Evolutionary conservation across 2,113 vertebrate genomes (phyloP).

Genomic region (Entomyzon cyanotis): DNA sequence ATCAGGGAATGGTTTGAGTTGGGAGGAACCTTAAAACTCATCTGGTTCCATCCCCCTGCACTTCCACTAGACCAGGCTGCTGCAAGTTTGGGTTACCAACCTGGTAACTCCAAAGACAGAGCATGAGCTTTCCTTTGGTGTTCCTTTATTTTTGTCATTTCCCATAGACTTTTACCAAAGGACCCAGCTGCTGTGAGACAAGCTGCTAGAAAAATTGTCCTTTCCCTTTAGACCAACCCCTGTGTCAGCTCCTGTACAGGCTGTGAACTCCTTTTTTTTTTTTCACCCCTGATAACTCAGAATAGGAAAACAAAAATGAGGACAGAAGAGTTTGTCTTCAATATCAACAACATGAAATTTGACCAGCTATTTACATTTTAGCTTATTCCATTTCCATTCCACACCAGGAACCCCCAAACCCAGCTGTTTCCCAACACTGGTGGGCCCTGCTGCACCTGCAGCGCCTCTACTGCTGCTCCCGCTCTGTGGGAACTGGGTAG

Average conservation of each 20-base stretch:
- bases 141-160: not conserved
- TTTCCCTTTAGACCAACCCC: not conserved
- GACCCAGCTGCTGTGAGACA: not conserved
- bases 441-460: not conserved
- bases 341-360: not conserved
- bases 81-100: not conserved
- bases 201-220: not conserved
- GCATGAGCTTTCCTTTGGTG: fast-evolving
- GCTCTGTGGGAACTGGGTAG: fast-evolving
- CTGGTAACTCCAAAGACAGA: not conserved
- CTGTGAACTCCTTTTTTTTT: not conserved
- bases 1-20: not conserved
- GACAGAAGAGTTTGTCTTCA: not conserved
- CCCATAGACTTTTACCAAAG: not conserved
- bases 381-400: not conserved
- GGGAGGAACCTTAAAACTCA: not conserved
- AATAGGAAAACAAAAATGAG: not conserved
- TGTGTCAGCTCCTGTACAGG: not conserved
- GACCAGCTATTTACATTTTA: not conserved
- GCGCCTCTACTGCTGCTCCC: not conserved
- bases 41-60: not conserved
- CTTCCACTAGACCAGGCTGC: not conserved
- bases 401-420: fast-evolving
- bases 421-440: not conserved
- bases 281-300: not conserved